A percentile compares a stretch with the other conserved stretches of the same genome.
These are phyloP conservation scores for Troilus luridus DNA, from an alignment of 2,888 invertebrate genomes.

Conservation along the genomic window DNA sequence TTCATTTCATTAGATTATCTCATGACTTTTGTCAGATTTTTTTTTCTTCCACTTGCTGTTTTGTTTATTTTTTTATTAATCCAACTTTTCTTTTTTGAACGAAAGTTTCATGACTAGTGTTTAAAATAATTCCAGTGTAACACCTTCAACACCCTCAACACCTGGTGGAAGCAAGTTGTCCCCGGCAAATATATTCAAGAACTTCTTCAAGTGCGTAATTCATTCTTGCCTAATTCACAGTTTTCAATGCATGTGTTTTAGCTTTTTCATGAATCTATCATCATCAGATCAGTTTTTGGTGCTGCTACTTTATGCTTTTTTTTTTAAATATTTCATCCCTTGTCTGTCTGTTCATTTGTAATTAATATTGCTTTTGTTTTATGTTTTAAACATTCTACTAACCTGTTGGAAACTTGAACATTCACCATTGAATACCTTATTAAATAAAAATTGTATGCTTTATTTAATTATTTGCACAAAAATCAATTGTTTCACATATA, in stretches of 20 bases:
- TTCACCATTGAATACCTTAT: neutral
- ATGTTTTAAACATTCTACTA: constrained; percentile 30
- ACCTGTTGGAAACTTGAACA: constrained; percentile 13
- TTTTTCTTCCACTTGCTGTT: neutral
- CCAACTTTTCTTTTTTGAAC: constrained; percentile 27
- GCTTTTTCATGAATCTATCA: constrained; percentile 39
- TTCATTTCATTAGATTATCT: constrained; percentile 23
- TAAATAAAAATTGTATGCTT: neutral
- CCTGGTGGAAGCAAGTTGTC: constrained; percentile 80
- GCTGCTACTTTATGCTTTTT: constrained; percentile 30
- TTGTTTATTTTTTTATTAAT: constrained; percentile 17
- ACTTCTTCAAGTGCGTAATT: constrained; percentile 91
- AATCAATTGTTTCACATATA: neutral
- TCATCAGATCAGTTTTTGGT: constrained; percentile 33
- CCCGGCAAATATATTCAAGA: constrained; percentile 92
- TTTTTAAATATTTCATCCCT: constrained; percentile 13
- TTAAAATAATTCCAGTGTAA: constrained; percentile 65
- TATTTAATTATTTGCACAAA: constrained; percentile 8
- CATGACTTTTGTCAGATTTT: neutral
- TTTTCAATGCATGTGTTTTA: constrained; percentile 52
- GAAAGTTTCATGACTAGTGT: constrained; percentile 55
- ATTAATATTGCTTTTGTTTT: constrained; percentile 43
- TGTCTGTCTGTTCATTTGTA: constrained; percentile 16
- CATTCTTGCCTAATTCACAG: constrained; percentile 46
- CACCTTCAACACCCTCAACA: constrained; percentile 75